Conservation (phyloP, 1,140 invertebrate genomes). For the Dinoponera quadriceps region DNA sequence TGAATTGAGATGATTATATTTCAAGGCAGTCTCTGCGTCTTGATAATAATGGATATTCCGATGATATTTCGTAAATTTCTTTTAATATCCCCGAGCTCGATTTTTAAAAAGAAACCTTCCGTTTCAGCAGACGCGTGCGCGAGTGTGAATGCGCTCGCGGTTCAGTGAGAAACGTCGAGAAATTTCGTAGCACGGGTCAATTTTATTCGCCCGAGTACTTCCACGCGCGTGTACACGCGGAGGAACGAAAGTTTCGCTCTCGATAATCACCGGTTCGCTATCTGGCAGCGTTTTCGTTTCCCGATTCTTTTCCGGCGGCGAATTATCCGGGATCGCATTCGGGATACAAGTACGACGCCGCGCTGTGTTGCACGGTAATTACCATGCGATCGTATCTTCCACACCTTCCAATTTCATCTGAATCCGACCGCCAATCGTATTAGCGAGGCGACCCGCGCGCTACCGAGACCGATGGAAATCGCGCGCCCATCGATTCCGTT, state of each 20-base stretch:
- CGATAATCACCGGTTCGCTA: constrained; percentile 34
- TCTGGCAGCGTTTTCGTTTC: constrained; percentile 26
- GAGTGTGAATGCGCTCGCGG: too few relatives aligned
- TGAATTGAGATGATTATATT: too few relatives aligned
- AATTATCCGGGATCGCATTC: constrained; percentile 46
- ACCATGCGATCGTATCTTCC: constrained; percentile 48
- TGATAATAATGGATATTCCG: too few relatives aligned
- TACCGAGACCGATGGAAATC: constrained; percentile 54
- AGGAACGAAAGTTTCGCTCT: neutral
- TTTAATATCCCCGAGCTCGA: too few relatives aligned
- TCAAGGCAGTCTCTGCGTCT: too few relatives aligned
- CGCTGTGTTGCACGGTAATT: constrained; percentile 44
- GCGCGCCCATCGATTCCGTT: constrained; percentile 51
- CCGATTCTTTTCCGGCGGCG: constrained; percentile 37
- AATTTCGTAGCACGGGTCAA: too few relatives aligned
- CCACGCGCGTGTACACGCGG: neutral
- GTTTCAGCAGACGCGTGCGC: too few relatives aligned
- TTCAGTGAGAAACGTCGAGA: too few relatives aligned
- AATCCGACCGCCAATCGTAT: constrained; percentile 55
- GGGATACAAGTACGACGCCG: constrained; percentile 28
- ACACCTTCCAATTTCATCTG: constrained; percentile 61
- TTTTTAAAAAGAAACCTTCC: too few relatives aligned
- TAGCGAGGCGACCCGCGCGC: constrained; percentile 45
- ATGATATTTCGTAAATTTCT: too few relatives aligned
- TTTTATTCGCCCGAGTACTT: neutral